These are phyloP conservation scores for Octodon degus DNA, from an alignment of 2,113 vertebrate genomes.

Conservation along the genomic window DNA sequence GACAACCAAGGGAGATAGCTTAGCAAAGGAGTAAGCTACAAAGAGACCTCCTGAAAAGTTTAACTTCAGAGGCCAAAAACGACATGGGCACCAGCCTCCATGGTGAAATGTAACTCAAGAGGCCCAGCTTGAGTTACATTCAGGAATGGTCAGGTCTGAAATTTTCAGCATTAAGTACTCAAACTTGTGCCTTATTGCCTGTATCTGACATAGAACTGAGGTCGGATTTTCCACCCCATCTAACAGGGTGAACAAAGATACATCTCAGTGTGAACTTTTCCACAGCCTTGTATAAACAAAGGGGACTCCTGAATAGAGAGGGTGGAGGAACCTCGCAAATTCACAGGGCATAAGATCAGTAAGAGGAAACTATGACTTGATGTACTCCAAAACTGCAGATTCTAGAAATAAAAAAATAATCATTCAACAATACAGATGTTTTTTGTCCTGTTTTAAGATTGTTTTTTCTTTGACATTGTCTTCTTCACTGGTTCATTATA, in stretches of 20 bases:
- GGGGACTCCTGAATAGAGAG: neutral
- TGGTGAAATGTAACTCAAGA: too few species aligned
- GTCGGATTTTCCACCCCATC: neutral
- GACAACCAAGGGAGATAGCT: neutral
- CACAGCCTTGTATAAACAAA: neutral
- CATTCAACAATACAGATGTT: neutral
- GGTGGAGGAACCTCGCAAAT: too few species aligned
- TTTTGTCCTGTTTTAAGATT: neutral
- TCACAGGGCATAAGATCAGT: neutral
- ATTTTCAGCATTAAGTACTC: neutral
- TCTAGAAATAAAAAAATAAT: neutral
- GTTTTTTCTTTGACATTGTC: neutral
- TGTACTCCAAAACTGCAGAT: neutral
- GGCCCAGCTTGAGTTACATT: neutral
- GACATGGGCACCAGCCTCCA: neutral
- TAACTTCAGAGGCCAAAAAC: neutral
- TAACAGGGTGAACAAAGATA: neutral
- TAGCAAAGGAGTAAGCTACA: neutral
- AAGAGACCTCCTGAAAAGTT: neutral
- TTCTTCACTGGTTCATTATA: neutral
- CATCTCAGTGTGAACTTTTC: neutral
- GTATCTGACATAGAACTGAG: neutral
- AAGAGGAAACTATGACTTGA: neutral
- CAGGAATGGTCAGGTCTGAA: neutral
- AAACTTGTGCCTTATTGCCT: neutral